Evolutionary conservation across 2,797 vertebrate genomes (phyloP).

Genomic region (Alosa sapidissima): DNA sequence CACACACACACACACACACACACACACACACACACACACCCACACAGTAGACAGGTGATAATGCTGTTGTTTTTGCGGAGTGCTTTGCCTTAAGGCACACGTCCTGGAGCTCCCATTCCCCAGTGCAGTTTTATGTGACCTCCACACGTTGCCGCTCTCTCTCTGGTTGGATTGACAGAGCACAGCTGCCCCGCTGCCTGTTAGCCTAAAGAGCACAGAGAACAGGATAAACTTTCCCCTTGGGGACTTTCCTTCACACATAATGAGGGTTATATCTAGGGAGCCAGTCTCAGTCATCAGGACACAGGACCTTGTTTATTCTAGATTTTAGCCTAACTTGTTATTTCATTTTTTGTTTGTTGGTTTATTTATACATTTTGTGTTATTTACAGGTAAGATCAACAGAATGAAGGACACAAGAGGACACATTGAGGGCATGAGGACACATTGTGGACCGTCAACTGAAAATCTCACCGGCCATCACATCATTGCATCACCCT

Average conservation of each 20-base stretch:
- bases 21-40: not conserved
- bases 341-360: not conserved
- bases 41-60: conserved; percentile 30
- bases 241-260: conserved; percentile 58
- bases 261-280: conserved; percentile 58
- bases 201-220: not conserved
- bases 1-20: conserved; percentile 15
- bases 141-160: conserved; percentile 69
- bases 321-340: not conserved
- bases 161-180: conserved; percentile 74
- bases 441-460: not conserved
- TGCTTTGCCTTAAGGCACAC: conserved; percentile 40
- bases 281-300: not conserved
- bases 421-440: conserved; percentile 42
- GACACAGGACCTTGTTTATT: not conserved
- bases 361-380: not conserved
- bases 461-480: not conserved
- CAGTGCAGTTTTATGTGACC: conserved; percentile 60
- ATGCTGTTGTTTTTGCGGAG: conserved; percentile 37
- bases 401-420: not conserved
- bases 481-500: not conserved
- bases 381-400: conserved; percentile 6
- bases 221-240: not conserved
- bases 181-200: conserved; percentile 69
- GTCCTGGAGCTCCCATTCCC: conserved; percentile 59